These are phyloP conservation scores for Pheosia tremula DNA, from an alignment of 2,888 invertebrate genomes.

Conservation along the genomic window DNA sequence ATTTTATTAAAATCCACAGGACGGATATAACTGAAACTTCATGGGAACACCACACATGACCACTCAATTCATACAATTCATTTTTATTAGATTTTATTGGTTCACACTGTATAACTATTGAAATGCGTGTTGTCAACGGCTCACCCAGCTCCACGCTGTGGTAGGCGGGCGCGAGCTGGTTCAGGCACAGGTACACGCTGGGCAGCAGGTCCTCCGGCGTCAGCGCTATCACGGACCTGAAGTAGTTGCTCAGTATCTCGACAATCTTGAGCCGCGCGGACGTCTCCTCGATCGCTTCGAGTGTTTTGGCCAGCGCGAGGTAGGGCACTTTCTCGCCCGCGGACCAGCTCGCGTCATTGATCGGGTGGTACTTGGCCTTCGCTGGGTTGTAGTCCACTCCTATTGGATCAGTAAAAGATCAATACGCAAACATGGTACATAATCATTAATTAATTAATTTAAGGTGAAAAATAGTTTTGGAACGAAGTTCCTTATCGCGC, in stretches of 20 bases:
- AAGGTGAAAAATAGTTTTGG: too few species aligned
- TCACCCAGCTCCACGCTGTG: conserved; percentile 87
- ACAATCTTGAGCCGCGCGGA: conserved; percentile 95
- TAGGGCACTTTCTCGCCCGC: conserved; percentile 93
- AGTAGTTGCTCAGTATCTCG: conserved; percentile 95
- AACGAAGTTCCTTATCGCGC: too few species aligned
- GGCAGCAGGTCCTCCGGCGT: conserved; percentile 95
- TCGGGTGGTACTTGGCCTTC: conserved; percentile 90
- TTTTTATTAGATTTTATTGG: too few species aligned
- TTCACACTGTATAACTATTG: too few species aligned
- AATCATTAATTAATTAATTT: too few species aligned
- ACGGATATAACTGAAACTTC: too few species aligned
- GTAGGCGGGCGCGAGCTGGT: conserved; percentile 97
- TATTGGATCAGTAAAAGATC: conserved; percentile 13
- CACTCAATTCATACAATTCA: too few species aligned
- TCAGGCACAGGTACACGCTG: conserved; percentile 97
- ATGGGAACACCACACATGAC: too few species aligned
- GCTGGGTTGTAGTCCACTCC: conserved; percentile 87
- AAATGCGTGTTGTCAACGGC: conserved; percentile 10
- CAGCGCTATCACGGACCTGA: conserved; percentile 93
- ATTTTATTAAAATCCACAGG: too few species aligned
- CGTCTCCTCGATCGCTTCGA: conserved; percentile 94
- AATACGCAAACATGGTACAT: too few species aligned
- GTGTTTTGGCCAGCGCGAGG: conserved; percentile 94
- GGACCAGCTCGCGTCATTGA: conserved; percentile 93